A percentile compares a stretch with the other conserved stretches of the same genome.
Conservation (phyloP, 1,140 invertebrate genomes). For the Drosophila hydei region DNA sequence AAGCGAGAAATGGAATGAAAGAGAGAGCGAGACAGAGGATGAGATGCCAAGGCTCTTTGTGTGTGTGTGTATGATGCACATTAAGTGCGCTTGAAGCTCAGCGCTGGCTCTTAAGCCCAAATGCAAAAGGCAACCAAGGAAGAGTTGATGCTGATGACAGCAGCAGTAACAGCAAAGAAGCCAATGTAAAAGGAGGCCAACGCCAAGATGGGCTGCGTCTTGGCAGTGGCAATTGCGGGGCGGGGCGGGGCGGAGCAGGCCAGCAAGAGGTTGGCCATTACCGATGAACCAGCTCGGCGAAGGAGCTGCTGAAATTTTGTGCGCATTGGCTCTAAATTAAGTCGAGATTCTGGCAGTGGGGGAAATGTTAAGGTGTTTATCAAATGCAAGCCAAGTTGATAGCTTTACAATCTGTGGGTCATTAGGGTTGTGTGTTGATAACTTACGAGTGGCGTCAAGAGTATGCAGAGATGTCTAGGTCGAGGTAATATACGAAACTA, state of each 20-base stretch:
- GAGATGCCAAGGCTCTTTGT: conserved; percentile 30
- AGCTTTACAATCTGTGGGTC: conserved; percentile 25
- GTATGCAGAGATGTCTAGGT: no score
- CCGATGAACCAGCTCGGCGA: conserved; percentile 1
- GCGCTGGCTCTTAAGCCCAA: conserved; percentile 23
- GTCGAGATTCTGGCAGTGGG: conserved; percentile 11
- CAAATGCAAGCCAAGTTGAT: conserved; percentile 23
- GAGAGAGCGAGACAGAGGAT: conserved; percentile 7
- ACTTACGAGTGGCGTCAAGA: not conserved
- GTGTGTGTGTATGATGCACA: conserved; percentile 45
- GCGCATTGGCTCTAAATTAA: conserved; percentile 26
- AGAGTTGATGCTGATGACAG: conserved; percentile 66
- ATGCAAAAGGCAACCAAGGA: conserved; percentile 32
- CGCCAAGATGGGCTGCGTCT: not conserved
- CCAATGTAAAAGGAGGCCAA: conserved; percentile 1
- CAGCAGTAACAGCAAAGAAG: conserved; percentile 15
- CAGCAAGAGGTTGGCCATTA: conserved; percentile 44
- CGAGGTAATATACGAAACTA: no score
- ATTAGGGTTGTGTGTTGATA: conserved; percentile 4
- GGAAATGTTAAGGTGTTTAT: conserved; percentile 27
- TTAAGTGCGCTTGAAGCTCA: conserved; percentile 63
- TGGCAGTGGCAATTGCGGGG: not conserved
- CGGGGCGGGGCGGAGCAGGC: not conserved
- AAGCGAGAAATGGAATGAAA: conserved; percentile 3
- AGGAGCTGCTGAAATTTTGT: not conserved